A percentile compares a stretch with the other conserved stretches of the same genome.
These are phyloP conservation scores for Coracopsis vasa DNA, from an alignment of 2,113 vertebrate species.

Conservation along the genomic window DNA sequence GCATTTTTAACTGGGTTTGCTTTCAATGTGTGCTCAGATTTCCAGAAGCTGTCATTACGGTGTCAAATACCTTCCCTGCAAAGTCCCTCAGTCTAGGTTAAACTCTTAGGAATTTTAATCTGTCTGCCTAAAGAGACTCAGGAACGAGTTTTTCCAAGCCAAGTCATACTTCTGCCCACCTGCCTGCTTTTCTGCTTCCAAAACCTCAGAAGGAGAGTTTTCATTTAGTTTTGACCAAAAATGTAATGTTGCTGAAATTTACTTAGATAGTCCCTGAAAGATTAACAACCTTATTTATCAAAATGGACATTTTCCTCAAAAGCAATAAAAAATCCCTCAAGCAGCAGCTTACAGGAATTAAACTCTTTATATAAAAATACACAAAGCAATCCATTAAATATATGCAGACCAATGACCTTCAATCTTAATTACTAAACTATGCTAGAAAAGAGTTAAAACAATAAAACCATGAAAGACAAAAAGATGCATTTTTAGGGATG, in stretches of 20 bases:
- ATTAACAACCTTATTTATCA: neutral
- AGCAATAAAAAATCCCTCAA: neutral
- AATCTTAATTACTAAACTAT: neutral
- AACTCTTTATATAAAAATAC: neutral
- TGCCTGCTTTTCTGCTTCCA: slow-evolving; percentile 13
- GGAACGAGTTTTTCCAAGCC: neutral
- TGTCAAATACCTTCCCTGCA: slow-evolving; percentile 4
- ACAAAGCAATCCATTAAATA: neutral
- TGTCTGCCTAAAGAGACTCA: slow-evolving; percentile 5
- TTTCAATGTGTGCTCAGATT: neutral
- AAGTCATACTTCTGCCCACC: slow-evolving; percentile 3
- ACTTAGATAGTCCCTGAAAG: neutral
- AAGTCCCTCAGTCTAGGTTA: neutral
- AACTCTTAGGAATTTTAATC: slow-evolving; percentile 65
- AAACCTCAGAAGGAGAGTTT: neutral
- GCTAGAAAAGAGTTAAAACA: neutral
- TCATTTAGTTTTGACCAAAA: neutral
- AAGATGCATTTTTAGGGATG: neutral
- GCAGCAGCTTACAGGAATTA: neutral
- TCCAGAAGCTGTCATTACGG: neutral
- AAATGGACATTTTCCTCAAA: neutral
- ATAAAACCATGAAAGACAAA: neutral
- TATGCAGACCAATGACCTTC: neutral
- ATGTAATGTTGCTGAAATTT: neutral
- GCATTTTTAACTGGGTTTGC: neutral